phyloP scores from a whole-genome alignment of 1,140 invertebrate genomes.

The Gryllus bimaculatus region DNA sequence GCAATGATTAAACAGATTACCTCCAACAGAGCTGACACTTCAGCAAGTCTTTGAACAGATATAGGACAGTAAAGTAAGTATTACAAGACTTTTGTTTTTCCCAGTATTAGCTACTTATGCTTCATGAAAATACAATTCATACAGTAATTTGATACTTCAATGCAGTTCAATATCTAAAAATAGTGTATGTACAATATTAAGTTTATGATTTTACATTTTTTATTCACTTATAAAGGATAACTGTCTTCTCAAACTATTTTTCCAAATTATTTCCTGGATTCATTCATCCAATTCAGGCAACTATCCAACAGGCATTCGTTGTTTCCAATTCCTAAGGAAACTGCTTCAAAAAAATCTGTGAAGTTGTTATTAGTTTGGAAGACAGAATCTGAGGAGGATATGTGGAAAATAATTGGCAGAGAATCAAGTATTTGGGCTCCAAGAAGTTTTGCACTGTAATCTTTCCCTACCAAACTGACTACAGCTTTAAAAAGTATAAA shows the following conservation, averaged over 20 bases:
- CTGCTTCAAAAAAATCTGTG: neutral
- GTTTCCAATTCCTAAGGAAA: neutral
- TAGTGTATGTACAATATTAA: neutral
- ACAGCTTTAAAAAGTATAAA: neutral
- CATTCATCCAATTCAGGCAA: neutral
- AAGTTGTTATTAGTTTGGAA: neutral
- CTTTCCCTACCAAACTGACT: too few relatives aligned
- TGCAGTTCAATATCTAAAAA: neutral
- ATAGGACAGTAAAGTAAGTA: too few relatives aligned
- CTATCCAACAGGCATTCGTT: neutral
- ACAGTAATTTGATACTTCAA: neutral
- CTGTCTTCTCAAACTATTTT: neutral
- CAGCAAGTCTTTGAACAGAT: too few relatives aligned
- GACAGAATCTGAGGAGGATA: neutral
- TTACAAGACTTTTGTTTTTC: too few relatives aligned
- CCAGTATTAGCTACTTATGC: neutral
- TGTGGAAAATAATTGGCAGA: neutral
- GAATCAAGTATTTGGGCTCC: neutral
- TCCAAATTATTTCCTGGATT: neutral
- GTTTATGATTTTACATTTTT: too few relatives aligned
- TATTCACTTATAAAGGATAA: neutral
- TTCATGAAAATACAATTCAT: neutral
- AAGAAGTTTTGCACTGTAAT: too few relatives aligned
- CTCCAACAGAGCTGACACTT: too few relatives aligned
- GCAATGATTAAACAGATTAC: too few relatives aligned